Evolutionary conservation across 2,113 vertebrate genomes (phyloP).

Genomic region (Parotia lawesii): DNA sequence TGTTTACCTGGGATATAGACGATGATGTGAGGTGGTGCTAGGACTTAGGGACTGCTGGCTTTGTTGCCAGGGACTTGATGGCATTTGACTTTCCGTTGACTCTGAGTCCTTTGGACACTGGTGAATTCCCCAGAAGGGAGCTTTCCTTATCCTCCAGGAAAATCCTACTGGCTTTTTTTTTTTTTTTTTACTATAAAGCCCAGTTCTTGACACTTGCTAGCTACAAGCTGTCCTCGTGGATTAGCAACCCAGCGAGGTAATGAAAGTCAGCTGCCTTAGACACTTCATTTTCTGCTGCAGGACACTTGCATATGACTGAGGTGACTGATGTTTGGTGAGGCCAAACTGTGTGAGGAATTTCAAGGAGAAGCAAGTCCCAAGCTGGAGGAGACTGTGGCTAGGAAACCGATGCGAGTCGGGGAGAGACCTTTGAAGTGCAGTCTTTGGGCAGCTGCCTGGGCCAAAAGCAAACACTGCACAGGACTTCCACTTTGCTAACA

Average conservation of each 20-base stretch:
- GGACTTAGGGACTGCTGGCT: background rate
- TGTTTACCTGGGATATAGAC: background rate
- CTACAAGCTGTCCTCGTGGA: background rate
- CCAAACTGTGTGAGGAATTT: background rate
- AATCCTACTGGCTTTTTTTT: background rate
- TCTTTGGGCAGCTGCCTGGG: background rate
- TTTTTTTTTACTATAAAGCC: background rate
- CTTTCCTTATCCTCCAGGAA: background rate
- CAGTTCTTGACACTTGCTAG: background rate
- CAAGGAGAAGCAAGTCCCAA: background rate
- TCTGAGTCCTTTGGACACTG: background rate
- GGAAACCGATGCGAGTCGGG: accelerated
- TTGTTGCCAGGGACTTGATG: background rate
- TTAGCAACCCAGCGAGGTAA: background rate
- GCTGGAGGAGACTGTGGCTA: background rate
- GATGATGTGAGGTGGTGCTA: background rate
- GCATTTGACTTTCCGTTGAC: background rate
- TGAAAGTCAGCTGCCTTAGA: background rate
- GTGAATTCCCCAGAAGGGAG: background rate
- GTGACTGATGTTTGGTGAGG: background rate
- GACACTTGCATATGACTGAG: background rate
- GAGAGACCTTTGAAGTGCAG: conserved; percentile 17
- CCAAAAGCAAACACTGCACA: conserved; percentile 26
- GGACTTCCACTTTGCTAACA: conserved; percentile 22
- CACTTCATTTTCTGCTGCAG: background rate